Percentiles rank a stretch among this genome's conserved stretches.
Conservation (phyloP, 2,797 vertebrate genomes). For the Eulemur mongoz region DNA sequence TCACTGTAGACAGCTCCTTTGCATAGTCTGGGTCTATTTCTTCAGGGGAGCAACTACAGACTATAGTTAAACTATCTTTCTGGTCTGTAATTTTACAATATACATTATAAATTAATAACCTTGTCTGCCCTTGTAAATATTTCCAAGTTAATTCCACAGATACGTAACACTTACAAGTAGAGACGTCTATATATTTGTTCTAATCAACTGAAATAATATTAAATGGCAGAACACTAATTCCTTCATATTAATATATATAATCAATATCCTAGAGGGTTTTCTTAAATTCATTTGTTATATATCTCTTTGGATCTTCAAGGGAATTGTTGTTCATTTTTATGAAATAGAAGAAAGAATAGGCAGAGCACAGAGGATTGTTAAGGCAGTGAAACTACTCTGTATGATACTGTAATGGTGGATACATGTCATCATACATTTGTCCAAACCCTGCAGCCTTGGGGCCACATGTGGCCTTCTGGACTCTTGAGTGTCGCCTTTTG, state of each 20-base stretch:
- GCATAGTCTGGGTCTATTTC: neutral
- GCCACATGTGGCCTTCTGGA: neutral
- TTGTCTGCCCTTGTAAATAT: neutral
- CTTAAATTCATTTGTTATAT: neutral
- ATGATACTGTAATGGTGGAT: neutral
- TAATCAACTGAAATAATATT: neutral
- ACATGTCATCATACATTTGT: neutral
- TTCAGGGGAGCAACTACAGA: neutral
- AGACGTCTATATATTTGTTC: neutral
- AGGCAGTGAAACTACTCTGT: neutral
- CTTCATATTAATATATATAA: neutral
- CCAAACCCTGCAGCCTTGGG: neutral
- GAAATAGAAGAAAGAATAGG: neutral
- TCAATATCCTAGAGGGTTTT: neutral
- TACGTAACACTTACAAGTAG: neutral
- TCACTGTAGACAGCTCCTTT: neutral
- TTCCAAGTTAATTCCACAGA: constrained; percentile 2
- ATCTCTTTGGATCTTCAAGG: neutral
- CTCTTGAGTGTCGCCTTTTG: no score
- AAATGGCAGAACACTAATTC: constrained; percentile 12
- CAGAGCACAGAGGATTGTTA: neutral
- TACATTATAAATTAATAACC: constrained; percentile 29
- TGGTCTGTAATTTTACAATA: neutral
- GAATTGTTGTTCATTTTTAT: constrained; percentile 5
- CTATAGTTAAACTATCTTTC: neutral